Conservation (phyloP, 2,113 vertebrate genomes). For the Mesembrinibis cayennensis region DNA sequence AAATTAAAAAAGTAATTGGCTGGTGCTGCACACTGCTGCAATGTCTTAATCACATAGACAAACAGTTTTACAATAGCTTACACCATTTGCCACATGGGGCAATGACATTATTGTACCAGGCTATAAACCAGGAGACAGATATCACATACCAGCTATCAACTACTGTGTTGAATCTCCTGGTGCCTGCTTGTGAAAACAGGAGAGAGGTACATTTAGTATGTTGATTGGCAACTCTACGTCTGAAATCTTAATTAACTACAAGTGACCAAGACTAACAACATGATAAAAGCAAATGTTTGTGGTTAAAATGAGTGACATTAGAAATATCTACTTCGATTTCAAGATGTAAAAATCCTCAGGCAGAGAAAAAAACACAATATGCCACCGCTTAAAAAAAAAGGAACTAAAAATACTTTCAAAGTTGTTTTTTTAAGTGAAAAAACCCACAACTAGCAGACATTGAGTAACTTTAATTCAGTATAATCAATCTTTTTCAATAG, state of each 20-base stretch:
- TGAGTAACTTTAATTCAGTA: background rate
- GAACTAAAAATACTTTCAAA: background rate
- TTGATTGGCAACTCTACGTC: slow-evolving; percentile 59
- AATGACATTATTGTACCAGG: slow-evolving; percentile 81
- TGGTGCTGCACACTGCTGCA: slow-evolving; percentile 80
- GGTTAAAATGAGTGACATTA: slow-evolving; percentile 33
- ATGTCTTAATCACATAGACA: slow-evolving; percentile 87
- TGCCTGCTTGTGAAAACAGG: slow-evolving; percentile 64
- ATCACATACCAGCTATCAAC: slow-evolving; percentile 72
- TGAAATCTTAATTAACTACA: slow-evolving; percentile 71
- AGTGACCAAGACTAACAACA: slow-evolving; percentile 48
- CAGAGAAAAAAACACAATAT: background rate
- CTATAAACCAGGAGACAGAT: slow-evolving; percentile 78
- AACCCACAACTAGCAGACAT: background rate
- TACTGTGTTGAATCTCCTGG: slow-evolving; percentile 57
- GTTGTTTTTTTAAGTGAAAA: background rate
- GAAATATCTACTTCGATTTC: background rate
- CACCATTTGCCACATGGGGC: slow-evolving; percentile 84
- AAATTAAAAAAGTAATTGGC: slow-evolving; percentile 87
- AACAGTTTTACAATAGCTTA: slow-evolving; percentile 86
- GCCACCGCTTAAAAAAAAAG: background rate
- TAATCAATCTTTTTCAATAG: slow-evolving; percentile 16
- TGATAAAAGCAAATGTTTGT: slow-evolving; percentile 2
- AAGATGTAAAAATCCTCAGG: background rate
- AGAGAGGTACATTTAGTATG: slow-evolving; percentile 46